Base-by-base conservation (phyloP, 2,113 vertebrate genomes). In the Ceyx melanurus region DNA sequence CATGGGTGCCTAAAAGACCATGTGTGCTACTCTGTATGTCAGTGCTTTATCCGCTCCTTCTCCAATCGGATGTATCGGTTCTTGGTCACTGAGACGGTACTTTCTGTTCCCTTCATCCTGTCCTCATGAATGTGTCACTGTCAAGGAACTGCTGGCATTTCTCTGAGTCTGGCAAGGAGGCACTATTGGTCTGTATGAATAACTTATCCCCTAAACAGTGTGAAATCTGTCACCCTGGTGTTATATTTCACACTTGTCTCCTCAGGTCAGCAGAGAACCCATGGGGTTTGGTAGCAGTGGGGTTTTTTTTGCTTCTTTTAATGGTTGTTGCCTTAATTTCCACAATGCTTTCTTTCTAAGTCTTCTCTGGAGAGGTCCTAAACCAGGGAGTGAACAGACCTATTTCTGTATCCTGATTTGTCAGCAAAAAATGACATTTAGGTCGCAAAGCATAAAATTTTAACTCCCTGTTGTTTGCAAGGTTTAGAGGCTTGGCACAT, bases 381-480 rank as follows among this genome's bases (percentile, higher is more conserved):
- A 86, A 29, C 45, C 10, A 35, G 28, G 43, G 46, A 54, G 45
- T 14, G 12, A 43, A 28, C 20, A 15, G 73, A 42, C 20, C 31
- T 31, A 40, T 77, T 82, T 80, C 43, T 89, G 35, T 79, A 48
- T 95, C 92, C 66, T 82, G 33, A 42, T 74, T 81, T 75, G 48
- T 84, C 65, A 82, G 90, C 83, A 83, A 61, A 81, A 84, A 73
- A 56, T 45, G 50, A 5, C 33, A 43, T 90, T 93, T 85, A 61
- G 28, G n/a, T 73, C 67, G 53, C 78, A 94, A 66, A 77, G 35
- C 43, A 56, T 81, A 84, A 86, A 89, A 82, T 78, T 64, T 79
- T 92, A 90, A 90, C 85, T 92, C 62, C 54, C 71, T 82, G 60
- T 89, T 93, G 45, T 94, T 93, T 82, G 56, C 86, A 75, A 81